Percentiles rank a stretch among this genome's conserved stretches.
Conservation (phyloP, 2,797 vertebrate species). For the Jordanella pulchra region DNA sequence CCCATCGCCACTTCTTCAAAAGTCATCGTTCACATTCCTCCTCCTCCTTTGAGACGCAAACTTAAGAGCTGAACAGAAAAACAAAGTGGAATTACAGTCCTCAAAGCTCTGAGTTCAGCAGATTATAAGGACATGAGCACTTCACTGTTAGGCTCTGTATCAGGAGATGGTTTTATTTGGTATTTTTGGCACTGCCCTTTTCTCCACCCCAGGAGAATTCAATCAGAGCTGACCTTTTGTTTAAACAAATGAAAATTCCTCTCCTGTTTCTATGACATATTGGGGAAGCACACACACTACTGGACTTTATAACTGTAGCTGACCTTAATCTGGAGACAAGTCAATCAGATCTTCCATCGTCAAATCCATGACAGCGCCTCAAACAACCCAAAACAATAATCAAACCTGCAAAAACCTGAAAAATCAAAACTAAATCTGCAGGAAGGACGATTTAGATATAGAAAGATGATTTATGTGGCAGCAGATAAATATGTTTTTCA, state of each 20-base stretch:
- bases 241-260: slow-evolving; percentile 59
- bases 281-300: slow-evolving; percentile 22
- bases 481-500: slow-evolving; percentile 35
- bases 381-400: slow-evolving; percentile 11
- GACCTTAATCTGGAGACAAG: slow-evolving; percentile 38
- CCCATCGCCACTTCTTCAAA: slow-evolving; percentile 37
- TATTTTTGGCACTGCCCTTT: slow-evolving; percentile 53
- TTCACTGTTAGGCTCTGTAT: slow-evolving; percentile 2
- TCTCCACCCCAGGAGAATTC: slow-evolving; percentile 51
- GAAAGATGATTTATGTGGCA: neutral
- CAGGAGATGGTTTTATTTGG: neutral
- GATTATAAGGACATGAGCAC: slow-evolving; percentile 19
- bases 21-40: slow-evolving; percentile 15
- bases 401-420: neutral
- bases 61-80: slow-evolving; percentile 23
- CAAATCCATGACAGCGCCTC: slow-evolving; percentile 15
- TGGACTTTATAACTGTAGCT: slow-evolving; percentile 34
- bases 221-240: slow-evolving; percentile 70
- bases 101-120: neutral
- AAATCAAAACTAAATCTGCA: neutral
- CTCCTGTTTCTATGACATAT: slow-evolving; percentile 46
- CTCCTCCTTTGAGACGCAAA: slow-evolving; percentile 28
- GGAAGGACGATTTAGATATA: neutral
- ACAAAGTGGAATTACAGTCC: neutral
- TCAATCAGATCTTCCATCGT: slow-evolving; percentile 21